These are phyloP conservation scores for Caenorhabditis becei DNA, from an alignment of 2,888 invertebrate genomes.

Conservation along the genomic window DNA sequence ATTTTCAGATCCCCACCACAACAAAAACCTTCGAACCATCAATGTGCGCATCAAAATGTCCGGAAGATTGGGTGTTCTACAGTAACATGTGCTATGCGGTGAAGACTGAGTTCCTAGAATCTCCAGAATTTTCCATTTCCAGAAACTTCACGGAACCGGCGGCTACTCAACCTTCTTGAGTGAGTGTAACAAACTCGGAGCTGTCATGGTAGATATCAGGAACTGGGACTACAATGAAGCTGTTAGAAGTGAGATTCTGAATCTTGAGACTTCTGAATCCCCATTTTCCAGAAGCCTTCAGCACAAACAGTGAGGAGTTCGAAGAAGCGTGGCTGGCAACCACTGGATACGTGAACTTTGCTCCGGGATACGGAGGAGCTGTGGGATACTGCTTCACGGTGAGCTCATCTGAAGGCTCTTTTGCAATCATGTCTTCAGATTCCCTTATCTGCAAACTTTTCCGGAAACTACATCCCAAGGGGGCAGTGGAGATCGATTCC, in stretches of 20 bases:
- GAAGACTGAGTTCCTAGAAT: background rate
- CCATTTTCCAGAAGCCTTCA: slow-evolving; percentile 37
- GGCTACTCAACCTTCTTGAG: background rate
- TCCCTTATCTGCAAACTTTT: too few relatives aligned
- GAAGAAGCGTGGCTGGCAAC: slow-evolving; percentile 19
- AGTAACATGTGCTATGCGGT: slow-evolving; percentile 22
- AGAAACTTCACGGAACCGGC: slow-evolving; percentile 27
- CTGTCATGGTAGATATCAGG: slow-evolving; percentile 3
- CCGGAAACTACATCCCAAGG: too few relatives aligned
- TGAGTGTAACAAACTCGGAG: slow-evolving; percentile 23
- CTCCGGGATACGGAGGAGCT: background rate
- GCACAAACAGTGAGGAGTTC: slow-evolving; percentile 3
- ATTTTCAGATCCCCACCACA: background rate
- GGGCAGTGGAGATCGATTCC: too few relatives aligned
- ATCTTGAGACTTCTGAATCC: too few relatives aligned
- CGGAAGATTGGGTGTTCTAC: slow-evolving; percentile 25
- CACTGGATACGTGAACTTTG: slow-evolving; percentile 11
- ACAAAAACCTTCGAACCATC: slow-evolving; percentile 17
- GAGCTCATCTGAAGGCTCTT: background rate
- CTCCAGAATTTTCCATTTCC: background rate
- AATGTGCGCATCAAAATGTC: slow-evolving; percentile 24
- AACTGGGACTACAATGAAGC: slow-evolving; percentile 14
- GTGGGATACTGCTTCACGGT: slow-evolving; percentile 8
- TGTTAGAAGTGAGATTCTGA: slow-evolving; percentile 5
- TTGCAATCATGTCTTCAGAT: background rate